Evolutionary conservation across 2,888 invertebrate species (phyloP).

Genomic region (Ptychoptera contaminata): DNA sequence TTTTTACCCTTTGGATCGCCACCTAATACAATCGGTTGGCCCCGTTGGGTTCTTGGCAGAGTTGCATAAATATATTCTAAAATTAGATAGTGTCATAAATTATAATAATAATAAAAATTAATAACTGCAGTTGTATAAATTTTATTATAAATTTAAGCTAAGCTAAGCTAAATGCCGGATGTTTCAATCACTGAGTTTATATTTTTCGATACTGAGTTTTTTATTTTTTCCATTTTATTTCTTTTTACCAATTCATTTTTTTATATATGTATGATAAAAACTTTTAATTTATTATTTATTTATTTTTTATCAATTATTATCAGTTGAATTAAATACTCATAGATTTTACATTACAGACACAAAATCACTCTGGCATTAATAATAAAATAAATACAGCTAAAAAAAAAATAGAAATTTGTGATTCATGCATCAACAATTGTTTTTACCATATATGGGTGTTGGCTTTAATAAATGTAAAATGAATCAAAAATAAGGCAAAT

Average conservation of each 20-base stretch:
- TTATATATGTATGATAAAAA: too few relatives aligned
- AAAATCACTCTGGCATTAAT: too few relatives aligned
- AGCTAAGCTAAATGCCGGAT: too few relatives aligned
- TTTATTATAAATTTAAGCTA: background rate
- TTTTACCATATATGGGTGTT: constrained; percentile 9
- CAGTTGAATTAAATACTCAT: too few relatives aligned
- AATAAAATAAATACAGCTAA: too few relatives aligned
- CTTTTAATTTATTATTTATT: too few relatives aligned
- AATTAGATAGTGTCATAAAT: constrained; percentile 5
- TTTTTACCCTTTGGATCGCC: constrained; percentile 94
- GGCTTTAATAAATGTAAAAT: background rate
- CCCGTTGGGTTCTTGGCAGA: constrained; percentile 86
- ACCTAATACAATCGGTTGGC: constrained; percentile 85
- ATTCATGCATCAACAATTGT: constrained; percentile 8
- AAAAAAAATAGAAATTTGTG: background rate
- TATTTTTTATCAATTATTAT: too few relatives aligned
- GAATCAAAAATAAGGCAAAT: background rate
- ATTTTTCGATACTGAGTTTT: too few relatives aligned
- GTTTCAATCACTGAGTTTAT: too few relatives aligned
- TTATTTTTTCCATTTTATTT: too few relatives aligned
- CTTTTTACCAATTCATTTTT: too few relatives aligned
- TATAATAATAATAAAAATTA: constrained; percentile 4
- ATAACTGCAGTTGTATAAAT: background rate
- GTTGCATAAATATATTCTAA: constrained; percentile 81
- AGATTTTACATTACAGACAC: too few relatives aligned